phyloP scores from a whole-genome alignment of 2,797 vertebrate species.

The Rhodeus uyekii region DNA sequence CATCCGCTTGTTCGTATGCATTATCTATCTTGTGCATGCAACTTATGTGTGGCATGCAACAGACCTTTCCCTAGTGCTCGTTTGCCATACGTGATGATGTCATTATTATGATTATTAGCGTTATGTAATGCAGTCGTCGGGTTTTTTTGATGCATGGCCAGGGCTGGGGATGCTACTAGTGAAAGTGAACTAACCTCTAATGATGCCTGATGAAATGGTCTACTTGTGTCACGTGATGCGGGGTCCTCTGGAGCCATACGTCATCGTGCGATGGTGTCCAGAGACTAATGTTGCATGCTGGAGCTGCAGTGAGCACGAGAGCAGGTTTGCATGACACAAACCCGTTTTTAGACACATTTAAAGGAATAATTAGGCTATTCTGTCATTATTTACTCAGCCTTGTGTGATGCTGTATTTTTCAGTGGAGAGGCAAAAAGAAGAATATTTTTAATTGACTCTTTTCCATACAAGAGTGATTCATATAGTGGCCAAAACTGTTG shows the following conservation, averaged over 20 bases:
- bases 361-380: background rate
- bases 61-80: background rate
- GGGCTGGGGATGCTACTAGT: slow-evolving; percentile 41
- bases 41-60: slow-evolving; percentile 17
- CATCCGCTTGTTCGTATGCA: background rate
- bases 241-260: slow-evolving; percentile 47
- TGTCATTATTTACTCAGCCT: background rate
- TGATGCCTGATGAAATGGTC: slow-evolving; percentile 55
- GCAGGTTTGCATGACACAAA: slow-evolving; percentile 4
- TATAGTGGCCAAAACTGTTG: background rate
- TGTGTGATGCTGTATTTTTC: background rate
- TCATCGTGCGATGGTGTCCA: slow-evolving; percentile 44
- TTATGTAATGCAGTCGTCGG: slow-evolving; percentile 11
- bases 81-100: background rate
- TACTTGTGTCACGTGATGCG: slow-evolving; percentile 51
- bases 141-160: slow-evolving; percentile 7
- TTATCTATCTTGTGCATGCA: background rate
- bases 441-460: background rate
- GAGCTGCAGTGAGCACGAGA: slow-evolving; percentile 23
- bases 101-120: background rate
- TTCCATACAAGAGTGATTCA: background rate
- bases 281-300: slow-evolving; percentile 32
- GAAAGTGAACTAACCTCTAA: slow-evolving; percentile 54
- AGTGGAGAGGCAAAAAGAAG: background rate
- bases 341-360: background rate